Percentiles rank a stretch among this genome's conserved stretches.
Evolutionary conservation across 2,888 invertebrate genomes (phyloP).

Genomic region (Andrena marginata): DNA sequence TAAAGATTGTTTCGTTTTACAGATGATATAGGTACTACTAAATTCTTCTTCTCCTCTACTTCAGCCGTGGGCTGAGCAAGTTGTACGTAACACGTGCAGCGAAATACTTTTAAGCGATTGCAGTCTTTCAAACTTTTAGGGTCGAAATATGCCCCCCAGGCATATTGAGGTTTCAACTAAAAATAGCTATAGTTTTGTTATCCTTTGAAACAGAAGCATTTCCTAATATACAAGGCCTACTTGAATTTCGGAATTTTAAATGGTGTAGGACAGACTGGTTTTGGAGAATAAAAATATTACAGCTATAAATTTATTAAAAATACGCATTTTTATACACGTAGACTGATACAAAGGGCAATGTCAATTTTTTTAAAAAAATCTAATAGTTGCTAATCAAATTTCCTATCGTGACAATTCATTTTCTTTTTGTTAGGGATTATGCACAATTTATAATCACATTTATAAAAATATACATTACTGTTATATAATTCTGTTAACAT

Average conservation of each 20-base stretch:
- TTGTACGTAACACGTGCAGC: neutral
- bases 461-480: neutral
- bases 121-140: neutral
- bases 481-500: neutral
- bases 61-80: neutral
- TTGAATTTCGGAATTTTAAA: no score
- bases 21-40: neutral
- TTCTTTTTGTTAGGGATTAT: no score
- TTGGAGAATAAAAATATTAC: no score
- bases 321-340: no score
- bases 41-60: neutral
- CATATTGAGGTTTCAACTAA: neutral
- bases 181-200: slow-evolving; percentile 1
- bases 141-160: neutral
- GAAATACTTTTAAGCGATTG: neutral
- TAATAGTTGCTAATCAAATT: no score
- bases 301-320: no score
- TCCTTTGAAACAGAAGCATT: neutral
- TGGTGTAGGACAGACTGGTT: no score
- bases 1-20: neutral
- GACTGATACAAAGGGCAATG: no score
- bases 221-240: neutral
- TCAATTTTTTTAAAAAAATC: no score
- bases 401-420: no score
- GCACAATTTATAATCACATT: no score